Base-by-base conservation (phyloP, 2,797 vertebrate species). In the Lindbergichthys nudifrons region DNA sequence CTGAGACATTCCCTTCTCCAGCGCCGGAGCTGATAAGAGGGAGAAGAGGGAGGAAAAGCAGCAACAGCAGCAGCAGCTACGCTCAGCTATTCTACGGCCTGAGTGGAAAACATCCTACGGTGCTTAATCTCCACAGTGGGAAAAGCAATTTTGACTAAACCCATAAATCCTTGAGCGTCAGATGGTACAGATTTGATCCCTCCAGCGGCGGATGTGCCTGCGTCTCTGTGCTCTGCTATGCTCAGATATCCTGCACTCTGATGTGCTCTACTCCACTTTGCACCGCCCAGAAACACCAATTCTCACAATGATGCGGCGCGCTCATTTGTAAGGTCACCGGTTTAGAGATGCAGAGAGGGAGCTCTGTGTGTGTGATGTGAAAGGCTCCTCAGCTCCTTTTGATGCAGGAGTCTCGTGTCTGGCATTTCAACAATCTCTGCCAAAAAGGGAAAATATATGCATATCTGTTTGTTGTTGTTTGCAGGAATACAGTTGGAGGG, bases 61-160 rank as follows among this genome's bases (percentile, higher is more conserved):
- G 65, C 58, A 73, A 48, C 50, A 79, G 72, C 84, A 77, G 70
- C 65, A 42, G 73, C 80, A 79, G 87, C 83, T 67, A 61, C 77
- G 78, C 84, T 83, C 73, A 66, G 87, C 80, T 92, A 91, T 86
- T 91, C 87, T 88, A 82, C 73, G 80, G 90, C 81, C 89, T 81
- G 86, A 88, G 87, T 81, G 70, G 90, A 89, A 93, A 94, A 93
- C 92, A 93, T 93, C 89, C 92, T 92, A 92, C 88, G 89, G 89
- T 93, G 90, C 90, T 94, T 96, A 96, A 96, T 96, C 94, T 94
- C 91, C 89, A 91, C 93, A 88, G 92, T 92, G 92, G 94, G 91
- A 94, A 95, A 95, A 95, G 93, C 94, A 95, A 96, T 96, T 95
- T 94, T 93, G 91, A 92, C 94, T 95, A 95, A 95, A 95, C 93